Evolutionary conservation across 1,140 invertebrate species (phyloP).

Genomic region (Rhyacophila brunnea): DNA sequence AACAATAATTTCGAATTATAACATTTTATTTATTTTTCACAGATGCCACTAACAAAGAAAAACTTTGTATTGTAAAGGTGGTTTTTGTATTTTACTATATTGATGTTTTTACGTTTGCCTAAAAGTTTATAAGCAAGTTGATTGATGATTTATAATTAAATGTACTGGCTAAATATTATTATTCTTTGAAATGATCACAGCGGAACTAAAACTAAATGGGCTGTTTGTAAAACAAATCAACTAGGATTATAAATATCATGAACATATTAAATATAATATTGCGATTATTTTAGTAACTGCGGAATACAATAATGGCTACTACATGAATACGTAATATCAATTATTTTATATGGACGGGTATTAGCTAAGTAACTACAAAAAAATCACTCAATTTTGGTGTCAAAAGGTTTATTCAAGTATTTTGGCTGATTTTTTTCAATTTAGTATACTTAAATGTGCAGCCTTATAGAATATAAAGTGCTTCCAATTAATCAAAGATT

Average conservation of each 20-base stretch:
- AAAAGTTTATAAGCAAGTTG: too few relatives aligned
- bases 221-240: not conserved
- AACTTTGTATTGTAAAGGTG: too few relatives aligned
- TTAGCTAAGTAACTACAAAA: conserved; percentile 27
- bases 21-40: too few relatives aligned
- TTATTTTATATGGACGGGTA: conserved; percentile 27
- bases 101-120: too few relatives aligned
- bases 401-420: conserved; percentile 8
- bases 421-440: conserved; percentile 10
- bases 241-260: not conserved
- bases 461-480: too few relatives aligned
- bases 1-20: too few relatives aligned
- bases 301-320: not conserved
- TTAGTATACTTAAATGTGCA: too few relatives aligned
- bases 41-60: too few relatives aligned
- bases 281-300: not conserved
- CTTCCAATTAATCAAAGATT: too few relatives aligned
- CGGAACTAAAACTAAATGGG: not conserved
- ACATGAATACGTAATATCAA: not conserved
- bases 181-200: not conserved
- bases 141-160: too few relatives aligned
- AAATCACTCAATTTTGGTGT: conserved; percentile 34
- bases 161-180: not conserved
- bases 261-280: not conserved
- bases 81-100: too few relatives aligned